Percentiles rank a stretch among this genome's conserved stretches.
phyloP scores from a whole-genome alignment of 2,888 invertebrate species.

The Scaptomyza cyrtandrae region DNA sequence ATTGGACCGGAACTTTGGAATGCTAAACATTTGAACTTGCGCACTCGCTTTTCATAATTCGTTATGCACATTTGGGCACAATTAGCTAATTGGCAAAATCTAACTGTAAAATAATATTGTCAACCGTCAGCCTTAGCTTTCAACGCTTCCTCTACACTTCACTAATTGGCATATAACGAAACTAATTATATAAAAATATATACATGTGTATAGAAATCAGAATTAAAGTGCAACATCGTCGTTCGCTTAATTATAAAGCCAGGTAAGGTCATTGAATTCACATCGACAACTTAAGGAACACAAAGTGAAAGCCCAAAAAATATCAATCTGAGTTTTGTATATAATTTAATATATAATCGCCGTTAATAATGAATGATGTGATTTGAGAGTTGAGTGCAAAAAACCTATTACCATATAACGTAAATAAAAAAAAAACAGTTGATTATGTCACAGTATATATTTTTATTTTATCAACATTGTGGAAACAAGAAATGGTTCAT shows the following conservation, averaged over 20 bases:
- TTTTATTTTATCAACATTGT: no score
- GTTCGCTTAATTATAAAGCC: constrained; percentile 34
- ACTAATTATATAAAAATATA: constrained; percentile 56
- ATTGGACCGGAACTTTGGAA: constrained; percentile 67
- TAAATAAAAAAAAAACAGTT: constrained; percentile 3
- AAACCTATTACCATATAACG: constrained; percentile 8
- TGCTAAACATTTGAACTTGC: constrained; percentile 59
- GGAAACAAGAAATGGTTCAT: not conserved
- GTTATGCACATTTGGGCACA: constrained; percentile 73
- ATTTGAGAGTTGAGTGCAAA: constrained; percentile 19
- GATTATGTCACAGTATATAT: not conserved
- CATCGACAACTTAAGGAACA: constrained; percentile 32
- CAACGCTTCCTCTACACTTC: constrained; percentile 68
- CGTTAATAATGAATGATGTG: constrained; percentile 6
- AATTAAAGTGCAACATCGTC: constrained; percentile 34
- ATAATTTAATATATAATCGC: constrained; percentile 8
- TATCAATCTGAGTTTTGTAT: constrained; percentile 18
- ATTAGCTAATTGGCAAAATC: constrained; percentile 65
- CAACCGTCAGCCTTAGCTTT: constrained; percentile 34
- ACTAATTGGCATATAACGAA: constrained; percentile 77
- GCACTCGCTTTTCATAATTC: constrained; percentile 51
- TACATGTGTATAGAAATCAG: constrained; percentile 31
- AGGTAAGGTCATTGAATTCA: constrained; percentile 51
- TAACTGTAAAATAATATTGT: constrained; percentile 66
- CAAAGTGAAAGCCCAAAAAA: constrained; percentile 34